Base-by-base conservation (phyloP, 2,888 invertebrate genomes). In the Exephanes ischioxanthus region DNA sequence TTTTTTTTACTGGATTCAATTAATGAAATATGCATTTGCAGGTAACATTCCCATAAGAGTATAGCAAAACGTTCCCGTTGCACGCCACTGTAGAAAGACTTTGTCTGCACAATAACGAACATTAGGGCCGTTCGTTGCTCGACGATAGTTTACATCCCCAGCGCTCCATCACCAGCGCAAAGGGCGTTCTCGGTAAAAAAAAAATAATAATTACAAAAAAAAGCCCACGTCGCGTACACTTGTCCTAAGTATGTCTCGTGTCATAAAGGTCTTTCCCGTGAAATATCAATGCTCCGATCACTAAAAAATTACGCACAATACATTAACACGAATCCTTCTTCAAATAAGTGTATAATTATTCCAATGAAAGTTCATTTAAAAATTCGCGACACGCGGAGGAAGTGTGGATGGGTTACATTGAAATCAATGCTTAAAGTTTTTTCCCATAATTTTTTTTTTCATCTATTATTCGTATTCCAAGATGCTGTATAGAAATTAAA, bases 401-500 rank as follows among this genome's bases (percentile, higher is more conserved):
- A 61, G n/a, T 61, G 7, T 41, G 7, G 7, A 9, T 41, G 41
- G 16, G 55, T 55, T 22, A 22, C 22, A 22, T 22, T 61, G 61
- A 61, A 61, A 9, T 16, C 14, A 2, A 14, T 61, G 61, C 14
- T 30, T 14, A 26, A 30, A 61, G 30, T 14, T 30, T 61, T 26
- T 11, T 11, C 3, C 16, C 61, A 22, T 61, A 6, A 26, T 61
- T 30, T 63, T 30, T 16, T n/a, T 33, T 26, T 22, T n/a, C 63
- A 16, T 22, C 11, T 16, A 30, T 61, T 16, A 61, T 33, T 63
- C 11, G 33, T 30, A 63, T 63, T 63, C n/a, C 63, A 63, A 16
- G 33, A 63, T 63, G 63, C 63, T 63, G 63, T 63, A 16, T 63
- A 63, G 63, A 30, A 33, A 33, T 63, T 63, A 63, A 63, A 63